Percentiles rank a stretch among this genome's conserved stretches.
These are phyloP conservation scores for Axinella damicornis DNA, from an alignment of 37 sponge, comb jelly and placozoan genomes.

Conservation along the genomic window DNA sequence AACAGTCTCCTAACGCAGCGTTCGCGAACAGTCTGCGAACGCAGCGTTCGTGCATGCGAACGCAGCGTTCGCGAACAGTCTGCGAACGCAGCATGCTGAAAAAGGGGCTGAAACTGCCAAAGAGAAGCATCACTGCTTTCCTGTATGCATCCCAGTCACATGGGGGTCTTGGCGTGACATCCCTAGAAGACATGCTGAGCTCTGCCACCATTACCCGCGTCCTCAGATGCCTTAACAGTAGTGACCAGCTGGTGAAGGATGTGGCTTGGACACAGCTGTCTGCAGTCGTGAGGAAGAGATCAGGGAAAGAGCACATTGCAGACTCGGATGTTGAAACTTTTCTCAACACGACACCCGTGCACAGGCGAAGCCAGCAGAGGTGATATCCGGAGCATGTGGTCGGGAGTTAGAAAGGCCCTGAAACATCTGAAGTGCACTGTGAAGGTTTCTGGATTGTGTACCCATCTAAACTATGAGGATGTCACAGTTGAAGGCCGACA, in stretches of 20 bases:
- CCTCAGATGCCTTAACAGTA: not conserved
- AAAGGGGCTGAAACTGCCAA: slow-evolving; percentile 18
- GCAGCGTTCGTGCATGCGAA: no score
- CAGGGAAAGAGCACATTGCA: no score
- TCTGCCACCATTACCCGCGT: not conserved
- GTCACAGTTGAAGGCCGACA: not conserved
- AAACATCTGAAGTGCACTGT: not conserved
- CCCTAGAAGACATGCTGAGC: slow-evolving; percentile 14
- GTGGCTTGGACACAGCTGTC: slow-evolving; percentile 23
- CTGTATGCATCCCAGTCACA: slow-evolving; percentile 13
- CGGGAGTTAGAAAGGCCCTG: slow-evolving; percentile 16
- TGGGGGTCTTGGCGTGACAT: slow-evolving; percentile 51
- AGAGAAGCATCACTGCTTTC: slow-evolving; percentile 17
- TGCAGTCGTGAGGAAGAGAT: not conserved
- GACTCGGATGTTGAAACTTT: slow-evolving; percentile 3
- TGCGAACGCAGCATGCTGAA: no score
- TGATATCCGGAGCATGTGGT: slow-evolving; percentile 13
- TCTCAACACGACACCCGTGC: slow-evolving; percentile 20
- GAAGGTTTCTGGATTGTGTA: no score
- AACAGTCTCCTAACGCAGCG: no score
- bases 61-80: no score
- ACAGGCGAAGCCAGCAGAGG: not conserved
- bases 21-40: no score
- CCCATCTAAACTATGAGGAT: no score
- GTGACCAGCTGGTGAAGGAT: slow-evolving; percentile 2